Base-by-base conservation (phyloP, 37 sponge, comb jelly and placozoan species). In the Lycopodina hypogea region DNA sequence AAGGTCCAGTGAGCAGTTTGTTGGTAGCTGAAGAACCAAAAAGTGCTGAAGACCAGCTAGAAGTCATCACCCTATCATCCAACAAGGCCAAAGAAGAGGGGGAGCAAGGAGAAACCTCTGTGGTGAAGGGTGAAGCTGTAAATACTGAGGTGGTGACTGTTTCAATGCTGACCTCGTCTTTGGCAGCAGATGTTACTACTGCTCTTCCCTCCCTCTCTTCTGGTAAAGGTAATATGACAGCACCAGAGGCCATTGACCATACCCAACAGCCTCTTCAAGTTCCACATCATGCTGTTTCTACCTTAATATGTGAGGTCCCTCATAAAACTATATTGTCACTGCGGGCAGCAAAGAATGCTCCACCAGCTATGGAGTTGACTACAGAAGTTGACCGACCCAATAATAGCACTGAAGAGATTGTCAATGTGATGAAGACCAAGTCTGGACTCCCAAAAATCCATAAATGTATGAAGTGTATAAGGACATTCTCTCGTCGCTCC, bases 171-270 rank as follows among this genome's bases (percentile, higher is more conserved):
- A 45, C 48, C 48, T 45, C 48, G 4, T 45, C 48, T 9, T 45
- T 45, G 48, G 48, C 74, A 30, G 76, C 76, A 3, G 42, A 33
- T 58, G 76, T 61, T 1, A 62, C 76, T n/a, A 62, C 76, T 34
- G 76, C 76, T 60, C 76, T 76, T 3, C 76, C 58, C 37, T 61
- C 61, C 11, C 42, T 76, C 7, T 61, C 76, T 39, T 60, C 60
- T 40, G 41, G 59, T 26, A 60, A n/a, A 1, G 8, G 15, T 28
- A 19, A 45, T 14, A 55, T 76, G 42, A 30, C 76, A 2, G 28
- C 61, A 6, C 19, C 61, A 14, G 76, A 76, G 34, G 61, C 61
- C 1, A 38, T 76, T 19, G 61, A 61, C 59, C 76, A 76, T 18
- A 36, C 59, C 23, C 62, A 76, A 42, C 76, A 76, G 29, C 62